Base-by-base conservation (phyloP, 2,113 vertebrate genomes). In the Numenius arquata region DNA sequence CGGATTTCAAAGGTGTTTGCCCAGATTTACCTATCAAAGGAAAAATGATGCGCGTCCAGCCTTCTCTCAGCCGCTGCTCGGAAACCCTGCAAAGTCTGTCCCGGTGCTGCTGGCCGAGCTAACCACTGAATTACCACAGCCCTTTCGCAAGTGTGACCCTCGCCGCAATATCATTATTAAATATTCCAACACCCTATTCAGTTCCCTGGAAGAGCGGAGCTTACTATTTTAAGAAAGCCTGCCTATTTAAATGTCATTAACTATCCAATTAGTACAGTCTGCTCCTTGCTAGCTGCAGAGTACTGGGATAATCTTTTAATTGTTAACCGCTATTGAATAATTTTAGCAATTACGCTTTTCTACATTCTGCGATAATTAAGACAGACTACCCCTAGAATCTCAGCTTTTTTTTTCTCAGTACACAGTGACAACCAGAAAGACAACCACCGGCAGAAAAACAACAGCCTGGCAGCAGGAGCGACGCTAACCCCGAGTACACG, bases 201-300 rank as follows among this genome's bases (percentile, higher is more conserved):
- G 52, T 43, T 87, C n/a, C 58, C 43, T 72, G 43, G 38, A 91
- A 91, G 27, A 93, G 68, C 7, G 16, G 30, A 85, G 32, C 68
- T 95, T 84, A 84, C 92, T 92, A 89, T 88, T 94, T 96, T 92
- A 93, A 81, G 78, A 88, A 96, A 90, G 27, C 43, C 47, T 43
- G 85, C 38, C 88, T 62, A 88, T 96, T 96, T 93, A 95, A 93
- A 95, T 91, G 87, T 71, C 94, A 96, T 97, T 95, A 97, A 94
- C 89, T 88, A 93, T 66, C 94, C 91, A 93, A 92, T 93, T 93
- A 96, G 88, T 83, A 85, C 70, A 83, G 93, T 75, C 93, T 80
- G 61, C 74, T 96, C 89, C 88, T 94, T 70, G 81, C 76, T 93
- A 89, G 77, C 87, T 80, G 58, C 66, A 30, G 75, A 89, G 68